Evolutionary conservation across 2,888 invertebrate genomes (phyloP), one percentile per base, ranked within the genome.

Genomic region (Drosophila algonquin): DNA sequence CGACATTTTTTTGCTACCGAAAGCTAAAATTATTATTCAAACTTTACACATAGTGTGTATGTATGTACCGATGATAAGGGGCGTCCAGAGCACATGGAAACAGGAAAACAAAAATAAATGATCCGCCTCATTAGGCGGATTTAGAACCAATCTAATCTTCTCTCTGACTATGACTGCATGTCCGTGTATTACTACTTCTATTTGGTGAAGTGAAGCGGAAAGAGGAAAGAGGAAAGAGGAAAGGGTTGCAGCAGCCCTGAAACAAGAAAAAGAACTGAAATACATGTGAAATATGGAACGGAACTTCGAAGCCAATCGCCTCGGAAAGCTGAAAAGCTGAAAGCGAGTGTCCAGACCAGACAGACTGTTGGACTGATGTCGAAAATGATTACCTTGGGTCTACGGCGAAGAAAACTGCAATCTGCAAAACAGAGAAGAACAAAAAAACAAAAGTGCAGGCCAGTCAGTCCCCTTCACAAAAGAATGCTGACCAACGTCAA

Each of bases 401-500:
- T 35, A 77, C 63, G 63, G 46, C 32, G 32, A 32, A 18, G 45
- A 24, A 45, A 44, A 69, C 68, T 74, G 77, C 67, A 53, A 24
- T 5, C 24, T 24, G 24, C 24, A 24, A 24, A 24, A 5, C 5
- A 24, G 24, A 24, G 54, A 54, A 40, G 68, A 48, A 21, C n/a
- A n/a, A 32, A 67, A 55, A 64, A 81, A 63, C 52, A 54, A 40
- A 75, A 53, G 47, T 61, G 67, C 75, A 73, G 61, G 83, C 62
- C 75, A 73, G 61, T 86, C 75, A 73, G 61, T 86, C 62, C 81
- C 82, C 87, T 88, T 88, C 82, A 76, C 68, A 63, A 70, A 83
- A 88, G 89, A 82, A 88, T 88, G 82, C 82, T 82, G 82, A 88
- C 78, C 73, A 48, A 63, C 54, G 63, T 51, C 54, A 63, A 80